phyloP scores from a whole-genome alignment of 2,888 invertebrate genomes.

The Napeogenes sylphis region DNA sequence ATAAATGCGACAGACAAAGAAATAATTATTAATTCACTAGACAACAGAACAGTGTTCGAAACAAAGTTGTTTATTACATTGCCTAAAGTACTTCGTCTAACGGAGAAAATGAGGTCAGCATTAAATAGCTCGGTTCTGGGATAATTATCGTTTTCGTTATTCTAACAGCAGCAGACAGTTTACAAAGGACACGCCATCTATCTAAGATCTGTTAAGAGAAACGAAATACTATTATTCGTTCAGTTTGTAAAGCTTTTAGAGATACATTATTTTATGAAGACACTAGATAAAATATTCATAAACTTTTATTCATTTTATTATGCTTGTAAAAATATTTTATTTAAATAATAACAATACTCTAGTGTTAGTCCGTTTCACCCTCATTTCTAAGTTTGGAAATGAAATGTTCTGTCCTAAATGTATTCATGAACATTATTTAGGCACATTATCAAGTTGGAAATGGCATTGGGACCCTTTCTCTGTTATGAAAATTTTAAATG shows the following conservation, averaged over 20 bases:
- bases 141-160: slow-evolving; percentile 39
- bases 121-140: slow-evolving; percentile 35
- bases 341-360: neutral
- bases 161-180: slow-evolving; percentile 38
- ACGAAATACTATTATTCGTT: neutral
- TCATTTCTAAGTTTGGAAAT: slow-evolving; percentile 5
- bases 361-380: slow-evolving; percentile 2
- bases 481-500: slow-evolving; percentile 68
- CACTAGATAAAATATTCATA: neutral
- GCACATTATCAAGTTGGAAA: slow-evolving; percentile 8
- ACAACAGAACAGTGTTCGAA: slow-evolving; percentile 20
- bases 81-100: slow-evolving; percentile 30
- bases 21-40: slow-evolving; percentile 6
- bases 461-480: slow-evolving; percentile 39
- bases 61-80: slow-evolving; percentile 36
- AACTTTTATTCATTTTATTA: neutral
- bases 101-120: slow-evolving; percentile 36
- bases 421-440: slow-evolving; percentile 6
- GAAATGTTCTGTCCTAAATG: slow-evolving; percentile 5
- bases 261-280: slow-evolving; percentile 1
- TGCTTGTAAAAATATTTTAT: neutral
- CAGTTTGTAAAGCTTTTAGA: slow-evolving; percentile 2
- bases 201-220: slow-evolving; percentile 4
- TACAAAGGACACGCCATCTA: slow-evolving; percentile 25
- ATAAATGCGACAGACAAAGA: slow-evolving; percentile 4